Percentiles rank a stretch among this genome's conserved stretches.
phyloP scores from a whole-genome alignment of 2,888 invertebrate species.

The Gandaritis pyraliata region DNA sequence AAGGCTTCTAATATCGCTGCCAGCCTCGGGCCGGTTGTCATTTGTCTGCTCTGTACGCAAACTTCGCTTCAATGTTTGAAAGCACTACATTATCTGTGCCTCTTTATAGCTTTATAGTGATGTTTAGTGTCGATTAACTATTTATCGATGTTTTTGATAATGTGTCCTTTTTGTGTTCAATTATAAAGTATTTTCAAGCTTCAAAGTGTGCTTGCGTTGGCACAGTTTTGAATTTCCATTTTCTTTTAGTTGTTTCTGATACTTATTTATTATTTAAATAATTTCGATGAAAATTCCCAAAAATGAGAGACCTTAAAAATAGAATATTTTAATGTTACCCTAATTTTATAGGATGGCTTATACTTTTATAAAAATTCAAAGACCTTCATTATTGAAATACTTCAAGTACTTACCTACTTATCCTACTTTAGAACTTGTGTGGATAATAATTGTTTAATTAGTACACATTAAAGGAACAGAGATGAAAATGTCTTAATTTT shows the following conservation, averaged over 20 bases:
- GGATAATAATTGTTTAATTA: slow-evolving; percentile 36
- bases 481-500: slow-evolving; percentile 53
- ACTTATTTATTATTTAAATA: too few relatives aligned
- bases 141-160: slow-evolving; percentile 25
- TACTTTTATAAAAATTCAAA: too few relatives aligned
- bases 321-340: too few relatives aligned
- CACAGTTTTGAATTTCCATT: too few relatives aligned
- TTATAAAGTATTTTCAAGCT: too few relatives aligned
- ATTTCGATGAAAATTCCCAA: too few relatives aligned
- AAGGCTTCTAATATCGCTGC: slow-evolving; percentile 80
- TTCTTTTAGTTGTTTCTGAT: too few relatives aligned
- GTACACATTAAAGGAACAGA: slow-evolving; percentile 40
- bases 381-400: neutral
- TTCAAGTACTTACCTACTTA: slow-evolving; percentile 11
- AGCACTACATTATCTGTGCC: slow-evolving; percentile 79
- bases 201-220: too few relatives aligned
- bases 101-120: slow-evolving; percentile 66
- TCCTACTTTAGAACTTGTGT: slow-evolving; percentile 8
- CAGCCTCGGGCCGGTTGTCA: slow-evolving; percentile 78
- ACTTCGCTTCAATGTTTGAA: slow-evolving; percentile 81
- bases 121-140: slow-evolving; percentile 43
- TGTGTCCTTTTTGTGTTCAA: too few relatives aligned
- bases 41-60: slow-evolving; percentile 80
- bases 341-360: too few relatives aligned
- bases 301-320: too few relatives aligned